Base-by-base conservation (phyloP, 2,797 vertebrate species). In the Sciurus carolinensis region DNA sequence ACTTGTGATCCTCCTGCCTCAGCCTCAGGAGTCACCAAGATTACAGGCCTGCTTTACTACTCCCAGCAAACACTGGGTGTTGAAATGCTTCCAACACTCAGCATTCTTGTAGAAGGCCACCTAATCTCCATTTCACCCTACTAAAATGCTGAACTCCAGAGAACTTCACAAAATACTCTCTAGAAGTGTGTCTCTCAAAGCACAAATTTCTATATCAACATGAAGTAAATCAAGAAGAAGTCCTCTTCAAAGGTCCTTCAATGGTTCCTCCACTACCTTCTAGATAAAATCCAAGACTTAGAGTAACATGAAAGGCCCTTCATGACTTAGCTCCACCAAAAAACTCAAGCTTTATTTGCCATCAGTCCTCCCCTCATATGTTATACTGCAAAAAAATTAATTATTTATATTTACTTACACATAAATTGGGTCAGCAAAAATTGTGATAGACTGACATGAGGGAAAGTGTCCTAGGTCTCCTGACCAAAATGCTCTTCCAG, bases 401-500 rank as follows among this genome's bases (percentile, higher is more conserved):
- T 91, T 88, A 83, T 77, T 57, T 47, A 86, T 69, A 86, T 57
- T 86, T 73, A 54, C 66, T 73, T 57, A 47, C 47, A 83, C 39
- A 66, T 76, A 92, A 86, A 87, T 69, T 73, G n/a, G 2, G 18
- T 73, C 57, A 77, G 36, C 18, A 92, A 75, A 18, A 67, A 73
- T 47, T 69, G 42, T 54, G 66, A 91, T 91, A 75, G 36, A 64
- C 79, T 33, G 52, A 75, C 44, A 57, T 39, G 59, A 44, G 2
- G 36, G 39, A 39, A 62, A 50, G 47, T 12, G 8, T 59, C 22
- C 57, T 24, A 57, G 20, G 20, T 57, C 52, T 33, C 50, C 44
- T 36, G 1, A 54, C 30, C 22, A 76, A 47, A 5, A n/a, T 42
- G 42, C 2, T 52, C 28, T 90, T 79, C 28, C 42, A 73, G 76